Conservation (phyloP, 1,140 invertebrate species). For the Hycleus cichorii region DNA sequence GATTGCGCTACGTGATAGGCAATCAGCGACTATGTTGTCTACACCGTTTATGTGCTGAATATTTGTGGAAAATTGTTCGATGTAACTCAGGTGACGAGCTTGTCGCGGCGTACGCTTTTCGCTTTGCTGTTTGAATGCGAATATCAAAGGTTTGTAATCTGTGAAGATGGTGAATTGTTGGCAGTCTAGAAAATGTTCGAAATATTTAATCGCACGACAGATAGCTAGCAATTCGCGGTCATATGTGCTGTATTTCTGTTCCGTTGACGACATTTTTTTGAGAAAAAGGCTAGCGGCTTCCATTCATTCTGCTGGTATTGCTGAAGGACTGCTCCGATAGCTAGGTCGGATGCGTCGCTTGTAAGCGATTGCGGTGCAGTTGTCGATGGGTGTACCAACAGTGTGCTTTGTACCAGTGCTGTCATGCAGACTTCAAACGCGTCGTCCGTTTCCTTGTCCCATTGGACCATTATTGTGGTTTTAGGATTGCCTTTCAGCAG, state of each 20-base stretch:
- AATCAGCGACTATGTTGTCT: slow-evolving; percentile 35
- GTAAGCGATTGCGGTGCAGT: slow-evolving; percentile 15
- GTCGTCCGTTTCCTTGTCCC: slow-evolving; percentile 16
- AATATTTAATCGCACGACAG: slow-evolving; percentile 33
- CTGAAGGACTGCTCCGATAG: slow-evolving; percentile 30
- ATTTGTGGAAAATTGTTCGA: slow-evolving; percentile 39
- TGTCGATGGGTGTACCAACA: slow-evolving; percentile 25
- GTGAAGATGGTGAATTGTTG: slow-evolving; percentile 37
- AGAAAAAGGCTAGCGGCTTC: slow-evolving; percentile 27
- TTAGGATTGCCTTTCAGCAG: slow-evolving; percentile 23
- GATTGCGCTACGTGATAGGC: slow-evolving; percentile 23
- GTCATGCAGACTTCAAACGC: slow-evolving; percentile 28
- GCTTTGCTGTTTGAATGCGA: slow-evolving; percentile 30
- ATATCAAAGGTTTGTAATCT: slow-evolving; percentile 42
- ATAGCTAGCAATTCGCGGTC: slow-evolving; percentile 36
- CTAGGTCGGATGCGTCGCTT: slow-evolving; percentile 27
- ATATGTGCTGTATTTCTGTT: slow-evolving; percentile 31
- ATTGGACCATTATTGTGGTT: slow-evolving; percentile 20
- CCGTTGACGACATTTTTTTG: slow-evolving; percentile 19
- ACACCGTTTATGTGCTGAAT: slow-evolving; percentile 32
- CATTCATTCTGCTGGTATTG: slow-evolving; percentile 16
- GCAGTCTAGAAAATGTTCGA: slow-evolving; percentile 34
- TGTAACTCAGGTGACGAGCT: slow-evolving; percentile 35
- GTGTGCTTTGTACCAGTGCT: slow-evolving; percentile 20
- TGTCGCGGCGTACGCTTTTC: slow-evolving; percentile 35